A percentile compares a stretch with the other conserved stretches of the same genome.
Evolutionary conservation across 2,113 vertebrate species (phyloP).

Genomic region (Pyrgilauda ruficollis): DNA sequence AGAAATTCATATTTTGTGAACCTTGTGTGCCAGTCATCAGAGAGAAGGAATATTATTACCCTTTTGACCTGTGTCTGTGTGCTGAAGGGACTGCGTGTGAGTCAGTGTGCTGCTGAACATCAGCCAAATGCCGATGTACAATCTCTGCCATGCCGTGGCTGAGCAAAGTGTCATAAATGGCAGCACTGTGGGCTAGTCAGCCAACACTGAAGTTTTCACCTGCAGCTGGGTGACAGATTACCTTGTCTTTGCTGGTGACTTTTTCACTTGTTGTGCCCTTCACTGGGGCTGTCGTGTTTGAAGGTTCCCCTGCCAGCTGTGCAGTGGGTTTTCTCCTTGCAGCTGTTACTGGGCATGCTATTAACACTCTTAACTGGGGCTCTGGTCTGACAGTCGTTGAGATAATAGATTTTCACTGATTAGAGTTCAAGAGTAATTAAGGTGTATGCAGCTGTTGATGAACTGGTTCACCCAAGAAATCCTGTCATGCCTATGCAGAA

Average conservation of each 20-base stretch:
- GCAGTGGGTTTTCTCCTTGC: neutral
- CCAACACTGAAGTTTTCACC: neutral
- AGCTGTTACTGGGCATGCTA: neutral
- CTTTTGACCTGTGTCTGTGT: neutral
- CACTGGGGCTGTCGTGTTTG: fast-evolving
- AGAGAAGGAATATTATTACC: constrained; percentile 9
- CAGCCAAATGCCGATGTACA: neutral
- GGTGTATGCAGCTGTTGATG: neutral
- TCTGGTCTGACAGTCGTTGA: neutral
- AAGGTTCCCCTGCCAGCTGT: neutral
- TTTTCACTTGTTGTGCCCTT: neutral
- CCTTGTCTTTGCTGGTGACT: neutral
- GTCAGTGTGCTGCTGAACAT: neutral
- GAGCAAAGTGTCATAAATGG: neutral
- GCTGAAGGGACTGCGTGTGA: neutral
- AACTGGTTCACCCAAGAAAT: neutral
- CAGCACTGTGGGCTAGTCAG: neutral
- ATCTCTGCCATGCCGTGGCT: neutral
- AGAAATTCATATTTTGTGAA: neutral
- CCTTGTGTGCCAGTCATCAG: neutral
- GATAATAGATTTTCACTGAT: neutral
- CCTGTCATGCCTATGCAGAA: neutral
- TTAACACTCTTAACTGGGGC: neutral
- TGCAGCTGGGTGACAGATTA: neutral
- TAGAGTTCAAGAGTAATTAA: neutral